These are phyloP conservation scores for Rhea pennata DNA, from an alignment of 2,113 vertebrate genomes.

Conservation along the genomic window DNA sequence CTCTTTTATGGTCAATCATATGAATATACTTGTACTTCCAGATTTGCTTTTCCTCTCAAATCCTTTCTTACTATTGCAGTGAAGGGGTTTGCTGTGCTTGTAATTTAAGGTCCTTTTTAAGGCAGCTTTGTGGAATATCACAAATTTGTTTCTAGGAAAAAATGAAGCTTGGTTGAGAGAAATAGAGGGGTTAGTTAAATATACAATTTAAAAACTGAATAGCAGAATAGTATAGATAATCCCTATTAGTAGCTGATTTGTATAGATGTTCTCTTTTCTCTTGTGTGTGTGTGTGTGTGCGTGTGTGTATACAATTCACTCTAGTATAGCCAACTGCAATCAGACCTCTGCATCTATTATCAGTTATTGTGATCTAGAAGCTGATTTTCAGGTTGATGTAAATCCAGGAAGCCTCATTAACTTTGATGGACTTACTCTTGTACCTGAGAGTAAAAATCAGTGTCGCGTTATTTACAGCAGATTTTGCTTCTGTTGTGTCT, in stretches of 20 bases:
- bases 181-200: conserved; percentile 31
- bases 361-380: conserved; percentile 46
- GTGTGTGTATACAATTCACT: conserved; percentile 28
- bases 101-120: conserved; percentile 32
- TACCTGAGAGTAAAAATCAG: background rate
- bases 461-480: background rate
- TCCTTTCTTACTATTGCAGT: conserved; percentile 21
- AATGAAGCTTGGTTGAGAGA: background rate
- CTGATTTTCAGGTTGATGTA: conserved; percentile 57
- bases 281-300: background rate
- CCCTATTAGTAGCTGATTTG: conserved; percentile 20
- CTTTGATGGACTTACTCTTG: conserved; percentile 45
- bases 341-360: conserved; percentile 48
- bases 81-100: conserved; percentile 53
- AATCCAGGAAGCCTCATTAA: conserved; percentile 51
- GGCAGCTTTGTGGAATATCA: conserved; percentile 6
- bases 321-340: conserved; percentile 31
- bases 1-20: conserved; percentile 41
- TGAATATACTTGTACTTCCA: conserved; percentile 44
- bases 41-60: conserved; percentile 30
- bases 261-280: background rate
- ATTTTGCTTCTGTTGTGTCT: background rate
- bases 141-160: conserved; percentile 33
- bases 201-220: conserved; percentile 36
- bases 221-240: conserved; percentile 49